phyloP scores from a whole-genome alignment of 2,797 vertebrate species.

The Echeneis naucrates region DNA sequence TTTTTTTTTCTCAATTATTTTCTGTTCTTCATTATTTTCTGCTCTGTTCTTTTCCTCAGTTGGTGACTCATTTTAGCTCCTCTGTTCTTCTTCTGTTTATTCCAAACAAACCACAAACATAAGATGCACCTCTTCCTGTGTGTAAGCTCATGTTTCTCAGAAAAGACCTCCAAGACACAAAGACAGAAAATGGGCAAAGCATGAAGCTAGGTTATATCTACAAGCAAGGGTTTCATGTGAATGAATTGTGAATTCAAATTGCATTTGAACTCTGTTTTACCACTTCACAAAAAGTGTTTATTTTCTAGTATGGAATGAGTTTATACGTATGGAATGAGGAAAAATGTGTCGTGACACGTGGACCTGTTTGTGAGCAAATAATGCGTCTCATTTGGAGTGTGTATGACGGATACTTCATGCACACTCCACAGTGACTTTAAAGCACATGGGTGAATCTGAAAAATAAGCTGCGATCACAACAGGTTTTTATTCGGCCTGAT shows the following conservation, averaged over 20 bases:
- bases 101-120: slow-evolving; percentile 8
- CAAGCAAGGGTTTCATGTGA: not conserved
- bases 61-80: no score
- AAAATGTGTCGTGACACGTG: not conserved
- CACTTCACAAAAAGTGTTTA: not conserved
- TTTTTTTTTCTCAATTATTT: no score
- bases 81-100: not conserved
- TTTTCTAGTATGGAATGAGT: no score
- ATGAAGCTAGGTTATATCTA: not conserved
- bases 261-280: not conserved
- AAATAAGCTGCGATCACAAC: slow-evolving; percentile 18
- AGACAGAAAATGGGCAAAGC: not conserved
- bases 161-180: slow-evolving; percentile 4
- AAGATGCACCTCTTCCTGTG: not conserved
- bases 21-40: not conserved
- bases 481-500: slow-evolving; percentile 33
- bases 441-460: slow-evolving; percentile 8
- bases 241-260: not conserved
- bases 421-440: slow-evolving; percentile 17
- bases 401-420: not conserved
- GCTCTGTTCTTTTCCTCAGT: not conserved
- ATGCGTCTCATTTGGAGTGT: not conserved
- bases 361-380: not conserved
- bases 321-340: not conserved
- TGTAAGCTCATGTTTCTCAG: not conserved